Base-by-base conservation (phyloP, 2,797 vertebrate genomes). In the Chrysocyon brachyurus region DNA sequence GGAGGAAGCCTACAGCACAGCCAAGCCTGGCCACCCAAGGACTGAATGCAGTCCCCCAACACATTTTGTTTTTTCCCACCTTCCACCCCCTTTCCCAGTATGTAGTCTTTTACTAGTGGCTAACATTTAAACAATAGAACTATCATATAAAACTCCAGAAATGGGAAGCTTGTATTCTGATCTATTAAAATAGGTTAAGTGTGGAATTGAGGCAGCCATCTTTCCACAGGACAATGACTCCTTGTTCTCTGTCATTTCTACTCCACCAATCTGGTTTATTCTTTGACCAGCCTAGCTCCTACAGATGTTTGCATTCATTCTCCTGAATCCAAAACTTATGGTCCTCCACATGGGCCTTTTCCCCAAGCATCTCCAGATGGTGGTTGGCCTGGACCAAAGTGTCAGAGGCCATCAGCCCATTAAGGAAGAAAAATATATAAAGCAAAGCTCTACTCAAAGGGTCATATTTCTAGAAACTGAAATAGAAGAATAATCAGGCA, bases 71-170 rank as follows among this genome's bases (percentile, higher is more conserved):
- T 85, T 79, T 78, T 5, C 19, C 17, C 6, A 0, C 14, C 5
- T 49, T 21, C 12, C n/a, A 31, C 16, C 12, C 2, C 49, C 36
- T 8, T 1, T 33, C 33, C 24, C 31, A 82, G 79, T 22, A 75
- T 12, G 17, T 4, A 49, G 22, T 36, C 66, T 73, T 82, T 90
- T 77, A 52, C 17, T 73, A 78, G 21, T 31, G 15, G 3, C 72
- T 92, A 97, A 87, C 24, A 63, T 93, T 84, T 81, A 68, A 91
- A 94, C 79, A 90, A 52, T 90, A 6, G 5, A 81, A 88, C 40
- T 36, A 61, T 85, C 86, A 56, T 24, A 54, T 33, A 92, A 75
- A 93, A 91, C 57, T 85, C 70, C 79, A 0, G 31, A 79, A 82
- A 87, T 0, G 70, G 70, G 10, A 73, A 14, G 28, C 59, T 36